Base-by-base conservation (phyloP, 2,113 vertebrate species). In the Corythoichthys haematopterus region DNA sequence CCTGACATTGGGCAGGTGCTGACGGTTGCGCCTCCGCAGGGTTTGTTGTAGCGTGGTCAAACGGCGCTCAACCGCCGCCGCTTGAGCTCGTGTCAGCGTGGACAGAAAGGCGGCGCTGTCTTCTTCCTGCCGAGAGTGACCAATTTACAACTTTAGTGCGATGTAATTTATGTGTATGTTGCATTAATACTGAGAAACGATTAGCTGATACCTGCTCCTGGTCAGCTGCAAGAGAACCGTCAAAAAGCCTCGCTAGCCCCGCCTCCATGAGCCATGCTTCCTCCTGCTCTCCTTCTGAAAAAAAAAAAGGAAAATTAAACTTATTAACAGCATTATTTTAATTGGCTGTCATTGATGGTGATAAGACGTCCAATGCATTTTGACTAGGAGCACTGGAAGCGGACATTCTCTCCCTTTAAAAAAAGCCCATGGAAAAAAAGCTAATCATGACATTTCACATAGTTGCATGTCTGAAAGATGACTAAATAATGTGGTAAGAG, bases 241-340 rank as follows among this genome's bases (percentile, higher is more conserved):
- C 93, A 36, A 97, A 93, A 16, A 99, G 92, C 35, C 89, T 93
- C 3, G 93, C 92, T n/a, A 99, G 89, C 33, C 97, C 97, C 0
- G 95, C 95, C 86, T 98, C 95, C 46, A 91, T 93, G 36, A 99
- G 91, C 97, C 97, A 99, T 33, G 98, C 94, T 85, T 97, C 95
- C 84, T 98, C 97, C 84, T 94, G 85, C 67, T 99, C 97, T 0
- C 96, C 97, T 67, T 99, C 97, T 99, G 73, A 63, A 74, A 71
- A 33, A 70, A 15, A 52, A 2, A 35, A 40, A 37, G 0, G 15
- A 37, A 65, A 52, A 12, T 56, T 58, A 13, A 60, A 47, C 2
- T 37, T 45, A 9, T 47, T 37, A 8, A 12, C 46, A 47, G 3
- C 3, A 51, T 14, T 15, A 62, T 36, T 15, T 8, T 1, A 28